These are phyloP conservation scores for Pogoniulus pusillus DNA, from an alignment of 2,797 vertebrate genomes.

Conservation along the genomic window DNA sequence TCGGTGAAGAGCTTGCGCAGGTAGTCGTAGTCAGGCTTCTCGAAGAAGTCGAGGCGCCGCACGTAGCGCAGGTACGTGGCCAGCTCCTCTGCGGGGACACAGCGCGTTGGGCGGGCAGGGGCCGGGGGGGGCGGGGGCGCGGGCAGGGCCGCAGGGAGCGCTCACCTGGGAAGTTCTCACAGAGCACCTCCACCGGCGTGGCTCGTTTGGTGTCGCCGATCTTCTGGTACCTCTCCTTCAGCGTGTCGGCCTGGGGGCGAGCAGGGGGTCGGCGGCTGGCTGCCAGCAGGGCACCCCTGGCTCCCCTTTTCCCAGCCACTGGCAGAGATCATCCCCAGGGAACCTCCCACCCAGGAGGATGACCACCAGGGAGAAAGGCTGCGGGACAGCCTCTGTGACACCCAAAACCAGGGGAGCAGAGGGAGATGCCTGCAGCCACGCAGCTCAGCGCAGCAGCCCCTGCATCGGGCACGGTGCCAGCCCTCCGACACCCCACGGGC, in stretches of 20 bases:
- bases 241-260: conserved; percentile 87
- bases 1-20: conserved; percentile 95
- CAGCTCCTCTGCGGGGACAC: conserved; percentile 88
- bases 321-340: background rate
- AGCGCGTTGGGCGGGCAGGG: no score
- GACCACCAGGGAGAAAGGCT: background rate
- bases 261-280: background rate
- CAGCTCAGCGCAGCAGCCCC: background rate
- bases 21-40: conserved; percentile 97
- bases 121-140: background rate
- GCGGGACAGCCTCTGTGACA: background rate
- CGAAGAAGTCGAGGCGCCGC: conserved; percentile 95
- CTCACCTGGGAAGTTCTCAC: conserved; percentile 96
- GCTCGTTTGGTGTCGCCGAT: conserved; percentile 97
- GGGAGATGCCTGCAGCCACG: background rate
- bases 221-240: conserved; percentile 98
- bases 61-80: conserved; percentile 96
- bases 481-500: background rate
- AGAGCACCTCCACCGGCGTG: conserved; percentile 94
- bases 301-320: background rate
- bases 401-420: background rate
- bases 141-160: background rate
- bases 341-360: background rate
- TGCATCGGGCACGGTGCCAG: background rate
- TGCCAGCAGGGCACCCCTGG: accelerated